Conservation (phyloP, 1,140 invertebrate genomes). For the Bombus pyrosoma region DNA sequence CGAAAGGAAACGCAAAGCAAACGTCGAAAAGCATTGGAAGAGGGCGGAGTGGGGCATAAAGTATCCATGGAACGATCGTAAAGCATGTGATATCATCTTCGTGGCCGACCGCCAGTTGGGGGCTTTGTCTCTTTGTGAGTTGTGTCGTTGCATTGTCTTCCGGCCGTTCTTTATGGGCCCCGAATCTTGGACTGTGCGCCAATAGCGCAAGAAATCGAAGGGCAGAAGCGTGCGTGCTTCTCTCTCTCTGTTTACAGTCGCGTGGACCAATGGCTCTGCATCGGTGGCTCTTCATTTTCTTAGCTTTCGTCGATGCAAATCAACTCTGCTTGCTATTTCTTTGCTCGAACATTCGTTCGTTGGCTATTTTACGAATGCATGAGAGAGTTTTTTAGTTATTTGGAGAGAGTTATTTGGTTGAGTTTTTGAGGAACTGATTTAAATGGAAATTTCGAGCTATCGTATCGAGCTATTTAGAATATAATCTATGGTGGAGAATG, state of each 20-base stretch:
- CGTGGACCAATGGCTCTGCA: neutral
- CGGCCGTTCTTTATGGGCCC: slow-evolving; percentile 66
- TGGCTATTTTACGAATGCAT: neutral
- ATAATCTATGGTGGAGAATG: neutral
- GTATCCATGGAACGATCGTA: slow-evolving; percentile 73
- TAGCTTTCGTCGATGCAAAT: neutral
- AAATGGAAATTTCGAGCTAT: neutral
- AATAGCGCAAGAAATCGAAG: slow-evolving; percentile 67
- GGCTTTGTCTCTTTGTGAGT: slow-evolving; percentile 73
- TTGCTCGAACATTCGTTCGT: neutral
- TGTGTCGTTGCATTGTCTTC: slow-evolving; percentile 73
- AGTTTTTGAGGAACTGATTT: neutral
- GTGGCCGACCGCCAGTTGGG: slow-evolving; percentile 69
- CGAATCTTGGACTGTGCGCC: slow-evolving; percentile 58
- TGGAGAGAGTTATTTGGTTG: neutral
- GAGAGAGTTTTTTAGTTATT: too few species aligned
- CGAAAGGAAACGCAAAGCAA: slow-evolving; percentile 61
- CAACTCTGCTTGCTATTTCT: neutral
- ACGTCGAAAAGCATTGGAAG: slow-evolving; percentile 62
- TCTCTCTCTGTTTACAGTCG: slow-evolving; percentile 1
- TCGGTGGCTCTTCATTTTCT: slow-evolving; percentile 6
- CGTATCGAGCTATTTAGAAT: neutral
- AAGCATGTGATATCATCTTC: slow-evolving; percentile 77
- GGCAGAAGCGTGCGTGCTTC: slow-evolving; percentile 4
- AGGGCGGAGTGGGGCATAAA: slow-evolving; percentile 68